Evolutionary conservation across 2,113 vertebrate genomes (phyloP).

Genomic region (Herpetotheres cachinnans): DNA sequence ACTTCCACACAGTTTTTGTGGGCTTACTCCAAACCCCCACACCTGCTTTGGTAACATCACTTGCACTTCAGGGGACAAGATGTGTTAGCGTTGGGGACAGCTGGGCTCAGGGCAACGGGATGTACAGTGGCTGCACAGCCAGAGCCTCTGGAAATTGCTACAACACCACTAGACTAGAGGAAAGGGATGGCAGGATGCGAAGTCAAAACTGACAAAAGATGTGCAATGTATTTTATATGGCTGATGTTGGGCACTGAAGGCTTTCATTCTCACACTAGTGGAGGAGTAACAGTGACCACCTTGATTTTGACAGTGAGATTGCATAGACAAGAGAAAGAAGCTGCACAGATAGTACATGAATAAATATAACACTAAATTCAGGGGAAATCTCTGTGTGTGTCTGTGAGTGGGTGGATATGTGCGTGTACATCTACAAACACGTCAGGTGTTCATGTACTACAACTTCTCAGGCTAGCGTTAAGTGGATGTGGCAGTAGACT

Average conservation of each 20-base stretch:
- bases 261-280: neutral
- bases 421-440: neutral
- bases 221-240: rapidly evolving
- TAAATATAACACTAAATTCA: neutral
- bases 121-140: neutral
- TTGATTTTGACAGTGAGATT: neutral
- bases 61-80: neutral
- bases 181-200: neutral
- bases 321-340: neutral
- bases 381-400: neutral
- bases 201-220: neutral
- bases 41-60: neutral
- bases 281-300: neutral
- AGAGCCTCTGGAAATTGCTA: neutral
- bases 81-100: rapidly evolving
- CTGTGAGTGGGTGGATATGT: neutral
- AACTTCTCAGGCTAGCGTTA: neutral
- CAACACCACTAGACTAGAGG: neutral
- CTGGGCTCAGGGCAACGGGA: neutral
- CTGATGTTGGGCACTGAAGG: neutral
- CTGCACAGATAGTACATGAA: neutral
- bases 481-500: neutral
- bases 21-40: neutral
- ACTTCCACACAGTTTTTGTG: neutral
- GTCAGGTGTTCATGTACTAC: neutral